These are phyloP conservation scores for Macrophya annulata DNA, from an alignment of 2,888 invertebrate species.

Conservation along the genomic window DNA sequence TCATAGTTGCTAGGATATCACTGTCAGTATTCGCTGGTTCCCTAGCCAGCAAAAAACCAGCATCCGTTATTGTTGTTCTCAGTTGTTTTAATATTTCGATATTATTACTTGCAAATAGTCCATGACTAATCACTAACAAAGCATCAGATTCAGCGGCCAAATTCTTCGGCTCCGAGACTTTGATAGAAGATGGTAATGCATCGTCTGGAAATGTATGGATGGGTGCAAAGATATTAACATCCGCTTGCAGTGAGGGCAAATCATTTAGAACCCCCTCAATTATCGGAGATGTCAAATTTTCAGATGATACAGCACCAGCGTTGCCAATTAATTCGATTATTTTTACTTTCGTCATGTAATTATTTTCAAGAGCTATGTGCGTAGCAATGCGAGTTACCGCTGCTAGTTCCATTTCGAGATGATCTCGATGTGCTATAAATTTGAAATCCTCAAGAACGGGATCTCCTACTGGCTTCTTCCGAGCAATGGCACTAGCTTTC, in stretches of 20 bases:
- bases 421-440: conserved; percentile 81
- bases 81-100: conserved; percentile 58
- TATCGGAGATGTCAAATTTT: conserved; percentile 80
- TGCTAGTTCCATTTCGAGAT: conserved; percentile 64
- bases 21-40: conserved; percentile 61
- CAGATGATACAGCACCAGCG: conserved; percentile 66
- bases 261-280: conserved; percentile 85
- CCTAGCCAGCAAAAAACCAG: conserved; percentile 71
- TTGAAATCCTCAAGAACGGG: conserved; percentile 82
- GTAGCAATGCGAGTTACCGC: conserved; percentile 74
- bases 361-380: conserved; percentile 82
- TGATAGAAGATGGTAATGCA: conserved; percentile 81
- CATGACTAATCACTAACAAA: conserved; percentile 81
- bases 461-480: conserved; percentile 79
- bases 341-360: conserved; percentile 72
- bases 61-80: conserved; percentile 59
- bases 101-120: conserved; percentile 77
- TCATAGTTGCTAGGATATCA: neutral
- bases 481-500: conserved; percentile 81
- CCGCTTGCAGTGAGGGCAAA: conserved; percentile 86
- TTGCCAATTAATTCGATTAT: conserved; percentile 74
- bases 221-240: conserved; percentile 81
- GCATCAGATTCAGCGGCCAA: conserved; percentile 81
- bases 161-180: conserved; percentile 83
- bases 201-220: conserved; percentile 63